Conservation (phyloP, 2,113 vertebrate species). For the Excalfactoria chinensis region DNA sequence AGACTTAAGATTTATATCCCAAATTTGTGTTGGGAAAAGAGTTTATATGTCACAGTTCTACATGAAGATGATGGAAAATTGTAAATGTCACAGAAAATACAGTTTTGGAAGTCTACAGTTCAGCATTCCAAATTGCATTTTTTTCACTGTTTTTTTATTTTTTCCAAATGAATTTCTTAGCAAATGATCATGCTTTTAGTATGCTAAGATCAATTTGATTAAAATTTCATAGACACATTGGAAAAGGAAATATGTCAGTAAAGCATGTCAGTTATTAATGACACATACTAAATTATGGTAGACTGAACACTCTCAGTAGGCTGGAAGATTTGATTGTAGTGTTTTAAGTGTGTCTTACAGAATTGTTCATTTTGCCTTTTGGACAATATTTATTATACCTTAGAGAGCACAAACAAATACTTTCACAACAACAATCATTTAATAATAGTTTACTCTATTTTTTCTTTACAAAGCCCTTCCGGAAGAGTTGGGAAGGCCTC, state of each 20-base stretch:
- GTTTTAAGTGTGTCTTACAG: conserved; percentile 18
- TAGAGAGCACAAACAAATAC: neutral
- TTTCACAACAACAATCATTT: neutral
- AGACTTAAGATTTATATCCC: conserved; percentile 20
- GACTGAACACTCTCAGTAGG: conserved; percentile 14
- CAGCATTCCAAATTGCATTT: neutral
- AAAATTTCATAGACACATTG: neutral
- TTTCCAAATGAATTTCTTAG: neutral
- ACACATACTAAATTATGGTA: conserved; percentile 15
- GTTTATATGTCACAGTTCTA: neutral
- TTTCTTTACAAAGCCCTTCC: neutral
- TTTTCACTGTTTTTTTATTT: neutral
- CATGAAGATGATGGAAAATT: conserved; percentile 1
- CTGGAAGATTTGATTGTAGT: conserved; percentile 14
- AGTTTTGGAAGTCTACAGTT: neutral
- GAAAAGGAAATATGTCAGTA: conserved; percentile 31
- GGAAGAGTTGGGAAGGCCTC: neutral
- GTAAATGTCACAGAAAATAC: neutral
- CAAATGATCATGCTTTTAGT: neutral
- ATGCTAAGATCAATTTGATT: conserved; percentile 8
- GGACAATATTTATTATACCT: conserved; percentile 26
- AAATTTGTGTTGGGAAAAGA: conserved; percentile 1
- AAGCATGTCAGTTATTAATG: neutral
- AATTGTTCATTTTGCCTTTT: conserved; percentile 21
- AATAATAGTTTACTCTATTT: neutral